Conservation (phyloP, 1,140 invertebrate genomes). For the Heliconius himera region DNA sequence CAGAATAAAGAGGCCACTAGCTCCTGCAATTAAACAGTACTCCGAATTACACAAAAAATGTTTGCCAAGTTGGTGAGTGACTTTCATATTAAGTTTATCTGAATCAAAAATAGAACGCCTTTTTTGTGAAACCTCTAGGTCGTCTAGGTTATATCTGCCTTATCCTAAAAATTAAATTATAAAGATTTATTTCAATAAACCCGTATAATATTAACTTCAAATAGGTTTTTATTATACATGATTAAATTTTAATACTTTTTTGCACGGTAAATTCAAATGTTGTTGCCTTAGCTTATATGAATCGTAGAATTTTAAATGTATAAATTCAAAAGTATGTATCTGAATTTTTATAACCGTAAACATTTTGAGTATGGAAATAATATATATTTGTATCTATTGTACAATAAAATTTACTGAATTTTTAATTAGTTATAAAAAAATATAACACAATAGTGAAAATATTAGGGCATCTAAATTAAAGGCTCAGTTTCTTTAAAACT, state of each 20-base stretch:
- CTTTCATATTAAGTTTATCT: constrained; percentile 3
- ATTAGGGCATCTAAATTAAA: too few species aligned
- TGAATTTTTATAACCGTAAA: too few species aligned
- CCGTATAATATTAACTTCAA: neutral
- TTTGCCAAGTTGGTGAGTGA: constrained; percentile 69
- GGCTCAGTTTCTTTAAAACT: too few species aligned
- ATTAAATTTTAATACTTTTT: neutral
- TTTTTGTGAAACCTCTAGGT: constrained; percentile 1
- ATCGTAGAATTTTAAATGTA: too few species aligned
- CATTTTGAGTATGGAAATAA: too few species aligned
- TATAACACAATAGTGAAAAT: too few species aligned
- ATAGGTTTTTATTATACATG: neutral
- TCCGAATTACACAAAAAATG: constrained; percentile 50
- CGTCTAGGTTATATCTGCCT: neutral
- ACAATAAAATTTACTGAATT: too few species aligned
- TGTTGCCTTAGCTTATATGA: too few species aligned
- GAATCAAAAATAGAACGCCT: neutral
- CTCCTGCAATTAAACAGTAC: constrained; percentile 12
- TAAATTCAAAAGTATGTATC: too few species aligned
- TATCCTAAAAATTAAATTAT: neutral
- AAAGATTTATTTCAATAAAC: neutral
- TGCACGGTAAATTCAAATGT: too few species aligned
- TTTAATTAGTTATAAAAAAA: too few species aligned
- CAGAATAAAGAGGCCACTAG: constrained; percentile 26
- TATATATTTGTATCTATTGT: too few species aligned